phyloP scores from a whole-genome alignment of 2,113 vertebrate species.

The Mesocricetus auratus region DNA sequence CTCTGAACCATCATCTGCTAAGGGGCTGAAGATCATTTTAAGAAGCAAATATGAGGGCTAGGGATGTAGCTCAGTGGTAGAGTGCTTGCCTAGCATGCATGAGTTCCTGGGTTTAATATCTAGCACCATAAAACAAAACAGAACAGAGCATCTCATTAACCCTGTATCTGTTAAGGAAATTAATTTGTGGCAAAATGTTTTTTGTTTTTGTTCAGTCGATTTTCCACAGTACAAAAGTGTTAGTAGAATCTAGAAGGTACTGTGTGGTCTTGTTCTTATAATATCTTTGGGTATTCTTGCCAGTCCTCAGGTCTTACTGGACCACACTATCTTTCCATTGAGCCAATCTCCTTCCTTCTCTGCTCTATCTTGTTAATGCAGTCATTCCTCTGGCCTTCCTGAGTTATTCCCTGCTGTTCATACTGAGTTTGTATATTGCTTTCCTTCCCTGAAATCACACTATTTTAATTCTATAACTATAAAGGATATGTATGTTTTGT shows the following conservation, averaged over 20 bases:
- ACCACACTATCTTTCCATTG: background rate
- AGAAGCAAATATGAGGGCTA: background rate
- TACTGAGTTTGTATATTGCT: background rate
- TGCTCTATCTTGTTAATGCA: background rate
- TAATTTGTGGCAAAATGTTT: background rate
- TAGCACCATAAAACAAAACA: background rate
- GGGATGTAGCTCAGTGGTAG: background rate
- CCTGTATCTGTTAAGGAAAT: background rate
- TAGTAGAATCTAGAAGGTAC: background rate
- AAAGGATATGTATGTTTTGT: background rate
- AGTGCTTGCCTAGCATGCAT: background rate
- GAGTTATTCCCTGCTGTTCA: background rate
- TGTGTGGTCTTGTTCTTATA: background rate
- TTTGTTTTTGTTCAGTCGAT: background rate
- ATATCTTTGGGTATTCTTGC: background rate
- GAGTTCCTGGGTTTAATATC: background rate
- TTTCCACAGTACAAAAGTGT: background rate
- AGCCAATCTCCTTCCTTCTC: background rate
- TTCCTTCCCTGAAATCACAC: constrained; percentile 9
- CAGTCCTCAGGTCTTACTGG: background rate
- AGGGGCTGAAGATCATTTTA: constrained; percentile 10
- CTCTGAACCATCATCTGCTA: background rate
- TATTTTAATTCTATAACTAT: background rate
- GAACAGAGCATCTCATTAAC: background rate
- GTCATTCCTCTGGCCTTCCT: background rate